Evolutionary conservation across 2,113 vertebrate genomes (phyloP).

Genomic region (Microcebus griseorufus): DNA sequence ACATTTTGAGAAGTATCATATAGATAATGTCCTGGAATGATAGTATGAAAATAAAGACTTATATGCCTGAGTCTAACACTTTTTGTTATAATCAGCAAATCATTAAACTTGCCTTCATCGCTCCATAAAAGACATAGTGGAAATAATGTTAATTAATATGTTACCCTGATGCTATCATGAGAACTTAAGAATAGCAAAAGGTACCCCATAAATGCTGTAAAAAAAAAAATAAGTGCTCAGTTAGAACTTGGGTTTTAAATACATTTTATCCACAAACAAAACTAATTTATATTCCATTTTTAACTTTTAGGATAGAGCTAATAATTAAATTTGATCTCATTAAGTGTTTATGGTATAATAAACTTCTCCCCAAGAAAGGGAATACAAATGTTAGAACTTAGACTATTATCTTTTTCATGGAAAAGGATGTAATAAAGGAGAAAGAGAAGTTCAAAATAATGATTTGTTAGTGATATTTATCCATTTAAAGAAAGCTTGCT

Average conservation of each 20-base stretch:
- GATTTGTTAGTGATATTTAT: neutral
- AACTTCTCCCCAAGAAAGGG: neutral
- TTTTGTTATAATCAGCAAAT: neutral
- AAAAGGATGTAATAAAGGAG: neutral
- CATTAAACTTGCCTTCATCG: neutral
- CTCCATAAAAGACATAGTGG: neutral
- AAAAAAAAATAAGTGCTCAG: neutral
- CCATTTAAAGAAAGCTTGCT: slow-evolving; percentile 60
- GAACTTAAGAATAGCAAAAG: neutral
- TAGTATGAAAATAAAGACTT: neutral
- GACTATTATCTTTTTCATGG: neutral
- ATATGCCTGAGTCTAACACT: neutral
- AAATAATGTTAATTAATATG: neutral
- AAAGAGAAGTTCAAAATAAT: neutral
- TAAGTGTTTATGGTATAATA: neutral
- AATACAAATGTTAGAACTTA: neutral
- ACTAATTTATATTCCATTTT: neutral
- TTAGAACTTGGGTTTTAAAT: neutral
- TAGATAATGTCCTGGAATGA: neutral
- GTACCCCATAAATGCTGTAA: neutral
- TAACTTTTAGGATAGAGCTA: neutral
- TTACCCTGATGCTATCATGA: neutral
- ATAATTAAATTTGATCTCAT: neutral
- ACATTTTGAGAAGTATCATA: neutral
- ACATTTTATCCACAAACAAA: neutral